Percentiles rank a stretch among this genome's conserved stretches.
Conservation (phyloP, 2,113 vertebrate genomes). For the Nestor notabilis region DNA sequence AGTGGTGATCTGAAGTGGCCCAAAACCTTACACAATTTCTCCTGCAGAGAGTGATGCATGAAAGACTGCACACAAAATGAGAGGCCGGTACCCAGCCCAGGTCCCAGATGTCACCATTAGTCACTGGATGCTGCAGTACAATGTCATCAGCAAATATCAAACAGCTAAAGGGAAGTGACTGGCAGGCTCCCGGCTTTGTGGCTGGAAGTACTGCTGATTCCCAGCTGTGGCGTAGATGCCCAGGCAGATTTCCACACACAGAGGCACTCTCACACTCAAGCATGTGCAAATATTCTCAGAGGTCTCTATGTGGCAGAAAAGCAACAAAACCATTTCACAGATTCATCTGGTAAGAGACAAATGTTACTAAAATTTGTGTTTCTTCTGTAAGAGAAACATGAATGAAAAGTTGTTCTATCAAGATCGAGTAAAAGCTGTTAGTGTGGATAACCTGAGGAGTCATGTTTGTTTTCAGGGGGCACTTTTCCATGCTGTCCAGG, state of each 20-base stretch:
- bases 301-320: not conserved
- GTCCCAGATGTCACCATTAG: not conserved
- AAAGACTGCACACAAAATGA: not conserved
- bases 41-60: not conserved
- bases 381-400: not conserved
- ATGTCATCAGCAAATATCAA: not conserved
- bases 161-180: not conserved
- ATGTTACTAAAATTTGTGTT: not conserved
- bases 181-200: not conserved
- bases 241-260: not conserved
- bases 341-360: not conserved
- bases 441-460: not conserved
- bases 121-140: not conserved
- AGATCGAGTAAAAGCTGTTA: not conserved
- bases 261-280: not conserved
- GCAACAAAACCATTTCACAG: not conserved
- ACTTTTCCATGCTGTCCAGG: not conserved
- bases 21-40: not conserved
- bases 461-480: not conserved
- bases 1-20: not conserved
- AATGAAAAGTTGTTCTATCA: not conserved
- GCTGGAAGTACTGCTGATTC: not conserved
- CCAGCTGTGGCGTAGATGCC: not conserved
- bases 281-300: not conserved
- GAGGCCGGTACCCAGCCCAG: not conserved